These are phyloP conservation scores for Passer montanus DNA, from an alignment of 2,113 vertebrate genomes.

Conservation along the genomic window DNA sequence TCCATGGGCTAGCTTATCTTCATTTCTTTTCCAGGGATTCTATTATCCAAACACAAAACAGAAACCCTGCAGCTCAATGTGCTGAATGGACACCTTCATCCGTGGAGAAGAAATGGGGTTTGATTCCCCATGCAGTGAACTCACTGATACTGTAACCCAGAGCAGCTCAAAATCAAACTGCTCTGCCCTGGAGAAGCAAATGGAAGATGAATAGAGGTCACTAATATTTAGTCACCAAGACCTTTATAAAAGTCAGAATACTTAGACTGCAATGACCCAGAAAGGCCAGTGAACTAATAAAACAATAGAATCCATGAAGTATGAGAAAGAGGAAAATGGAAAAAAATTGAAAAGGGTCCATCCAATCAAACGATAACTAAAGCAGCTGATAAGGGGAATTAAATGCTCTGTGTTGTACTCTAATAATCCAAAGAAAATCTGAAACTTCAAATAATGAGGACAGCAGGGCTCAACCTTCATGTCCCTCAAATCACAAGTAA, in stretches of 20 bases:
- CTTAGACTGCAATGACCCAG: conserved; percentile 39
- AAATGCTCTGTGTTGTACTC: conserved; percentile 6
- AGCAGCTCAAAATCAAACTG: background rate
- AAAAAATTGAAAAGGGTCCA: background rate
- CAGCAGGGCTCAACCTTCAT: background rate
- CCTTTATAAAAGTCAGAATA: conserved; percentile 58
- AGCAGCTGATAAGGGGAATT: conserved; percentile 31
- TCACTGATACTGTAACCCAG: background rate
- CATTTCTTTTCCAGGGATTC: background rate
- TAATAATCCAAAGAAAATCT: conserved; percentile 21
- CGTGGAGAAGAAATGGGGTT: background rate
- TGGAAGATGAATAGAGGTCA: conserved; percentile 48
- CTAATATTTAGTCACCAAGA: conserved; percentile 41
- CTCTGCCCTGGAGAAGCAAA: background rate
- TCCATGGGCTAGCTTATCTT: background rate
- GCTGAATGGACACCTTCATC: background rate
- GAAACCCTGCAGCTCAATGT: background rate
- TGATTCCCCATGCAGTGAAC: background rate
- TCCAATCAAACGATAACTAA: background rate
- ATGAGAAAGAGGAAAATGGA: background rate
- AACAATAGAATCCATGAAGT: conserved; percentile 40
- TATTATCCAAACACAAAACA: background rate
- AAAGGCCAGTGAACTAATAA: conserved; percentile 56
- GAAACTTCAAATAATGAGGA: conserved; percentile 16
- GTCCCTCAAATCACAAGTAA: background rate